phyloP scores from a whole-genome alignment of 2,797 vertebrate species.

The Emydoidea blandingii region DNA sequence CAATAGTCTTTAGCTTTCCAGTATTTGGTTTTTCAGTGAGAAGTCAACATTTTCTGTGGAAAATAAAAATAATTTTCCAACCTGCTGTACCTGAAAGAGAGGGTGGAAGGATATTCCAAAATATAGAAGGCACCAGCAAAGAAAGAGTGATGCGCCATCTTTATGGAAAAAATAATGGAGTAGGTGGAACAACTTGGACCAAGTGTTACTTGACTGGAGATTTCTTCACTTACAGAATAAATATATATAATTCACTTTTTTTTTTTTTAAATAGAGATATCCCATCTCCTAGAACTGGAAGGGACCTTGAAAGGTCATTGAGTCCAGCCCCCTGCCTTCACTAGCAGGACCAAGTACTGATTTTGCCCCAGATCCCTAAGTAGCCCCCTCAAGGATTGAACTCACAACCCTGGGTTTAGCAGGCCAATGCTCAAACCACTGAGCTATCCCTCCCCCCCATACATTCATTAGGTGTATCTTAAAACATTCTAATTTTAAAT shows the following conservation, averaged over 20 bases:
- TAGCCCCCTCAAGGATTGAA: too few relatives aligned
- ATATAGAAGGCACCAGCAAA: background rate
- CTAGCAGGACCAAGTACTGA: too few relatives aligned
- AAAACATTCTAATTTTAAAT: background rate
- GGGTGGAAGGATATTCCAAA: background rate
- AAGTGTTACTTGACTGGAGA: background rate
- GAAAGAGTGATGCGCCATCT: background rate
- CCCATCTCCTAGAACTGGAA: too few relatives aligned
- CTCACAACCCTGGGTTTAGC: too few relatives aligned
- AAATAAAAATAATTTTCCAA: background rate
- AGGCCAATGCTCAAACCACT: too few relatives aligned
- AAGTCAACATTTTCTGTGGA: background rate
- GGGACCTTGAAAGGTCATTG: too few relatives aligned
- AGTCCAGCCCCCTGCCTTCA: too few relatives aligned
- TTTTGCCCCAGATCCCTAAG: too few relatives aligned
- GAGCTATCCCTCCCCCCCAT: too few relatives aligned
- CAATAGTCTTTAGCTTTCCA: background rate
- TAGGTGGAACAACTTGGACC: background rate
- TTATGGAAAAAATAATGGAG: background rate
- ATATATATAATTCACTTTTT: too few relatives aligned
- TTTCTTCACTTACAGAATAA: background rate
- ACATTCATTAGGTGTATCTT: too few relatives aligned
- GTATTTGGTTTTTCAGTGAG: background rate
- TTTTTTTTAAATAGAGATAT: too few relatives aligned
- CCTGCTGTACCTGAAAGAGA: background rate